phyloP scores from a whole-genome alignment of 2,888 invertebrate species.

The Trichacis sp. region DNA sequence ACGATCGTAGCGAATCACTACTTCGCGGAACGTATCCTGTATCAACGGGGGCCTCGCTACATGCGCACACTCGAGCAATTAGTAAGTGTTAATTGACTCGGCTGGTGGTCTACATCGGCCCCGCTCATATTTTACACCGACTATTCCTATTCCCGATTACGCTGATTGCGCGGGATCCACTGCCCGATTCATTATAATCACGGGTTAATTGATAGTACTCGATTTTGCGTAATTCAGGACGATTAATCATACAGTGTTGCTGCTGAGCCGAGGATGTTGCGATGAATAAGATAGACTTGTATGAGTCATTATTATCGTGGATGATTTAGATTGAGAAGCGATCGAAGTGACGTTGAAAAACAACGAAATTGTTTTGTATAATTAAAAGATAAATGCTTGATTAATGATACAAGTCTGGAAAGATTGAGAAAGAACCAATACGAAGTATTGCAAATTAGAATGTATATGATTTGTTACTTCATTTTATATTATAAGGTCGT shows the following conservation, averaged over 20 bases:
- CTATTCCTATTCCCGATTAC: background rate
- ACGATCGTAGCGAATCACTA: conserved; percentile 54
- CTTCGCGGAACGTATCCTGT: conserved; percentile 32
- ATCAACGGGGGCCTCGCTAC: conserved; percentile 36
- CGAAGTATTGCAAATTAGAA: no score
- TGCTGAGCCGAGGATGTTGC: background rate
- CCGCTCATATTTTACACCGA: conserved; percentile 13
- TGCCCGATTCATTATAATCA: background rate
- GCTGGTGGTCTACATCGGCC: conserved; percentile 41
- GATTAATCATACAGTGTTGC: background rate
- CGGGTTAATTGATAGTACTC: background rate
- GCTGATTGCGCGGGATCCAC: background rate
- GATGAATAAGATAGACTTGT: background rate
- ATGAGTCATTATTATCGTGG: background rate
- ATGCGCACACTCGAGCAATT: conserved; percentile 50
- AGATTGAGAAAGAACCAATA: no score
- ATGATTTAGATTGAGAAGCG: no score
- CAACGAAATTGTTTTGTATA: no score
- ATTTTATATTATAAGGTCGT: no score
- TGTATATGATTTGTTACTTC: no score
- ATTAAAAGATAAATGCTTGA: no score
- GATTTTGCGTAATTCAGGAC: background rate
- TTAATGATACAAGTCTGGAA: no score
- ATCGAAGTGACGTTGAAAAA: no score
- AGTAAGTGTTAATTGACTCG: conserved; percentile 54